Conservation (phyloP, 1,140 invertebrate genomes). For the Aradophagus sp. region DNA sequence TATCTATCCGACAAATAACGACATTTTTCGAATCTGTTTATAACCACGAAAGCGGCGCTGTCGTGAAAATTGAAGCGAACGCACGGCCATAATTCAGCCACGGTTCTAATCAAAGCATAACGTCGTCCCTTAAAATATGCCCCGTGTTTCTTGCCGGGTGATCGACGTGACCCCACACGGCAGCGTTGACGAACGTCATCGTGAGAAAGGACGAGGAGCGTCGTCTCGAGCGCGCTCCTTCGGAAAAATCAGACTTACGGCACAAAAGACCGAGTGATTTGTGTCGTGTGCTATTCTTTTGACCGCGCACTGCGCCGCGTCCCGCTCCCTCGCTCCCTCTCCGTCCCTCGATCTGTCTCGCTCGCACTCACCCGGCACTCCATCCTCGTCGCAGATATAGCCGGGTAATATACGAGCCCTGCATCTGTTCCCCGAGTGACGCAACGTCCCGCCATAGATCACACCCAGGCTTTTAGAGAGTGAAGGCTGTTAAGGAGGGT, state of each 20-base stretch:
- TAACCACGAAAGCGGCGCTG: too few species aligned
- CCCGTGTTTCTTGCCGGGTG: constrained; percentile 40
- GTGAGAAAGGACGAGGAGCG: constrained; percentile 32
- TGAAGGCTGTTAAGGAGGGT: constrained; percentile 70
- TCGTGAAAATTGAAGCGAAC: constrained; percentile 47
- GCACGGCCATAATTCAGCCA: too few species aligned
- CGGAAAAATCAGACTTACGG: constrained; percentile 56
- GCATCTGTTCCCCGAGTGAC: constrained; percentile 75
- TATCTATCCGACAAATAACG: too few species aligned
- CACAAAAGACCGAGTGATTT: constrained; percentile 73
- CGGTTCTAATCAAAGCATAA: too few species aligned
- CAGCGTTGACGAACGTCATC: constrained; percentile 48
- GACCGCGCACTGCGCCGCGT: too few species aligned
- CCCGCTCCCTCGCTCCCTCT: too few species aligned
- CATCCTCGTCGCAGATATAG: constrained; percentile 64
- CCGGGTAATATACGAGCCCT: constrained; percentile 75
- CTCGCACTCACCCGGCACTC: constrained; percentile 29
- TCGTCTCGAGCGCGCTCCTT: constrained; percentile 25
- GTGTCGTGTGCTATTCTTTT: constrained; percentile 72
- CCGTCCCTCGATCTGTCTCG: too few species aligned
- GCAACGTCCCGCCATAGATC: constrained; percentile 75
- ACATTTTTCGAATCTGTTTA: too few species aligned
- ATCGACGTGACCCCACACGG: constrained; percentile 13
- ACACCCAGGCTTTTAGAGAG: constrained; percentile 73
- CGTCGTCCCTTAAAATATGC: constrained; percentile 38